Conservation (phyloP, 2,113 vertebrate genomes). For the Phaetusa simplex region DNA sequence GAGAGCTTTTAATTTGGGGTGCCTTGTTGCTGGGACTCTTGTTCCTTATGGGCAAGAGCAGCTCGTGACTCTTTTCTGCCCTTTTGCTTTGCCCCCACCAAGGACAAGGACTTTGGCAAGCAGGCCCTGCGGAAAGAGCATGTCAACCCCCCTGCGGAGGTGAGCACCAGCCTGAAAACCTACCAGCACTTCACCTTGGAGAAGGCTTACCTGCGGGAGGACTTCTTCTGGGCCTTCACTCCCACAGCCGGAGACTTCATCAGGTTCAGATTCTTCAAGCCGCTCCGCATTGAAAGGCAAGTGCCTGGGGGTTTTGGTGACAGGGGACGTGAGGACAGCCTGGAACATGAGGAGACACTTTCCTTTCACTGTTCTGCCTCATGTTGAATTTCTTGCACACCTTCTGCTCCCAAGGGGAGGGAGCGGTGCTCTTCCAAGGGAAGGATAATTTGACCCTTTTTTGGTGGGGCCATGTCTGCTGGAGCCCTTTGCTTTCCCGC, state of each 20-base stretch:
- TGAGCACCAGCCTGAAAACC: conserved; percentile 97
- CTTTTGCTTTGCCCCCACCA: not conserved
- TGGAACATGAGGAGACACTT: not conserved
- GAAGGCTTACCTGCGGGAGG: conserved; percentile 95
- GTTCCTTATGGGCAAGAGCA: not conserved
- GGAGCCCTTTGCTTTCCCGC: not conserved
- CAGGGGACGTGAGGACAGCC: not conserved
- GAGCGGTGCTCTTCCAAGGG: not conserved
- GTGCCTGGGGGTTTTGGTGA: not conserved
- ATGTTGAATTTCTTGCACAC: rapidly evolving
- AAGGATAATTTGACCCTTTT: not conserved
- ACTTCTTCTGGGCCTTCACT: conserved; percentile 99
- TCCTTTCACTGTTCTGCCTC: not conserved
- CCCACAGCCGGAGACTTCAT: conserved; percentile 95
- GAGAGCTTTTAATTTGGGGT: not conserved
- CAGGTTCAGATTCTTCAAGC: conserved; percentile 95
- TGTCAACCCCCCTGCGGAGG: conserved; percentile 93
- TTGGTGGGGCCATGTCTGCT: not conserved
- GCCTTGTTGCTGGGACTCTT: not conserved
- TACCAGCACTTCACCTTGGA: conserved; percentile 99
- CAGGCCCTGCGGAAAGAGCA: conserved; percentile 94
- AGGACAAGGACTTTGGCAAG: conserved; percentile 98
- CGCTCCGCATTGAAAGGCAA: conserved; percentile 90
- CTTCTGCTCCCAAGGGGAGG: not conserved
- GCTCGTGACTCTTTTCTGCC: not conserved